These are phyloP conservation scores for Chirona hameri DNA, from an alignment of 2,888 invertebrate genomes.

Conservation along the genomic window DNA sequence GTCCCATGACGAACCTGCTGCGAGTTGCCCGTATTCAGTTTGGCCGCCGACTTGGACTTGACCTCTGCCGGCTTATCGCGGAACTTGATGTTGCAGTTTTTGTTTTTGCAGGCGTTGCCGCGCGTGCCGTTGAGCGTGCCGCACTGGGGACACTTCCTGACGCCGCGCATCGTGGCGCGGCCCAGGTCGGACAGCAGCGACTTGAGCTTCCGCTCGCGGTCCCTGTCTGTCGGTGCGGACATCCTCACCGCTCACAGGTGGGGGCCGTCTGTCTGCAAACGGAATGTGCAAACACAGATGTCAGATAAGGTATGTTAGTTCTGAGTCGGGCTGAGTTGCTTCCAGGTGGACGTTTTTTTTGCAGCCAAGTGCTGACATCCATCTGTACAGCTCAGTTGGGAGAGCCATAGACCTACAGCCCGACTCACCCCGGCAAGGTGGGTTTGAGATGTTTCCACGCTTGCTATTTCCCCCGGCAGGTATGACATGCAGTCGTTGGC, in stretches of 20 bases:
- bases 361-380: too few relatives aligned
- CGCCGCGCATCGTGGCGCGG: slow-evolving; percentile 63
- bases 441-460: too few relatives aligned
- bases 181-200: slow-evolving; percentile 56
- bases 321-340: too few relatives aligned
- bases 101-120: slow-evolving; percentile 68
- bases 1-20: background rate
- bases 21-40: slow-evolving; percentile 56
- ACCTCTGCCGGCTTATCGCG: background rate
- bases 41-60: slow-evolving; percentile 60
- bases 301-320: too few relatives aligned
- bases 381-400: too few relatives aligned
- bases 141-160: slow-evolving; percentile 70
- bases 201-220: slow-evolving; percentile 39
- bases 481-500: too few relatives aligned
- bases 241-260: background rate
- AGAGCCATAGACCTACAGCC: too few relatives aligned
- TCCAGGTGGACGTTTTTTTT: too few relatives aligned
- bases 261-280: background rate
- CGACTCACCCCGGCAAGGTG: too few relatives aligned
- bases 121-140: slow-evolving; percentile 71
- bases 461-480: too few relatives aligned
- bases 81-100: slow-evolving; percentile 63
- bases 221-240: background rate
- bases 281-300: background rate